phyloP scores from a whole-genome alignment of 2,113 vertebrate species.

The Camarhynchus parvulus region DNA sequence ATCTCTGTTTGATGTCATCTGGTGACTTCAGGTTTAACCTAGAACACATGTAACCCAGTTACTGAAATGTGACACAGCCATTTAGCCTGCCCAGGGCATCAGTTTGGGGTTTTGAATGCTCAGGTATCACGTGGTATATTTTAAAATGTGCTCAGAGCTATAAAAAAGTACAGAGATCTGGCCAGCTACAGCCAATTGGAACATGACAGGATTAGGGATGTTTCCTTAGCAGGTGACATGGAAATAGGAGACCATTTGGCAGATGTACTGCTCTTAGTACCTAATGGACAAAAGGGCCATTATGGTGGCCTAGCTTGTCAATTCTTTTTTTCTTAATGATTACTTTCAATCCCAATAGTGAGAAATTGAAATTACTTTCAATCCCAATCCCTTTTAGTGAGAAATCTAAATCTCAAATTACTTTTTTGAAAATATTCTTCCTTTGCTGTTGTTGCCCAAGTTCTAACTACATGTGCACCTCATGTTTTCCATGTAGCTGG shows the following conservation, averaged over 20 bases:
- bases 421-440: neutral
- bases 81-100: neutral
- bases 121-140: neutral
- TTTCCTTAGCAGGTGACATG: neutral
- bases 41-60: neutral
- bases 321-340: neutral
- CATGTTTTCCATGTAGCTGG: neutral
- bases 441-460: neutral
- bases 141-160: neutral
- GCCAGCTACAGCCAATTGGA: neutral
- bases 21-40: neutral
- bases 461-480: fast-evolving
- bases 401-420: neutral
- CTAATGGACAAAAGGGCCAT: neutral
- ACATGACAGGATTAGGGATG: neutral
- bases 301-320: neutral
- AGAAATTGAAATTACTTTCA: neutral
- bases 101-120: neutral
- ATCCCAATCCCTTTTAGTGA: neutral
- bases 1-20: neutral
- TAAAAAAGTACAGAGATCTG: neutral
- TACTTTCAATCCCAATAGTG: neutral
- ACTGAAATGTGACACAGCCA: neutral
- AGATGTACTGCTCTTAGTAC: neutral
- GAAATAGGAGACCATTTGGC: neutral